Evolutionary conservation across 2,888 invertebrate genomes (phyloP).

Genomic region (Cyrtodaria siliqua): DNA sequence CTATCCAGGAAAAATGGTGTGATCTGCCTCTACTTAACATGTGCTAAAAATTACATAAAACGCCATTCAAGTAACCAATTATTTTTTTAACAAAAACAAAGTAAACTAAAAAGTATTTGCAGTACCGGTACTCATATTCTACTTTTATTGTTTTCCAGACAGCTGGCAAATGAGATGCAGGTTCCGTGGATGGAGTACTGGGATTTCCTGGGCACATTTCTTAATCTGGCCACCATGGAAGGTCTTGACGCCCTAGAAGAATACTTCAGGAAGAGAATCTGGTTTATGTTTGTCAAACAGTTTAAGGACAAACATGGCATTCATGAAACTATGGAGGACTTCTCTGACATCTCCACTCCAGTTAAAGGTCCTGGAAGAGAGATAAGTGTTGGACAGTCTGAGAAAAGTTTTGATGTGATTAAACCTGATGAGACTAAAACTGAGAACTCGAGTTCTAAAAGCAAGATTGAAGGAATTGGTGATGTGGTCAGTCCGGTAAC

Average conservation of each 20-base stretch:
- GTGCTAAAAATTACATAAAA: too few species aligned
- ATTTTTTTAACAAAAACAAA: too few species aligned
- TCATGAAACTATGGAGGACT: constrained; percentile 11
- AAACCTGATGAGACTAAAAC: constrained; percentile 1
- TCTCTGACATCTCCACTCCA: constrained; percentile 13
- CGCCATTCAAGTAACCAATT: too few species aligned
- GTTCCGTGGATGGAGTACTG: constrained; percentile 95
- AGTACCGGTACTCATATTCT: too few species aligned
- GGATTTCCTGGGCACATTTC: constrained; percentile 94
- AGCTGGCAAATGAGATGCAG: constrained; percentile 78
- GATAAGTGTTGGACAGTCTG: constrained; percentile 24
- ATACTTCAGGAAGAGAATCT: constrained; percentile 88
- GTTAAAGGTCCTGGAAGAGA: constrained; percentile 59
- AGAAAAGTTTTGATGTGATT: not conserved
- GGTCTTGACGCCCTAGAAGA: constrained; percentile 92
- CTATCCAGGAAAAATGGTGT: too few species aligned
- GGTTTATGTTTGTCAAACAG: constrained; percentile 44
- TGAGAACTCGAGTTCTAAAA: constrained; percentile 55
- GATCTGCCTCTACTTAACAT: too few species aligned
- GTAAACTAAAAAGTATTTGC: not conserved
- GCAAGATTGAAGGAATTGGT: constrained; percentile 6
- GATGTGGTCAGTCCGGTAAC: constrained; percentile 65
- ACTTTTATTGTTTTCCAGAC: constrained; percentile 76
- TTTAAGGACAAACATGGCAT: constrained; percentile 49
- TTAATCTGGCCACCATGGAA: constrained; percentile 91